These are phyloP conservation scores for Harpalus rubripes DNA, from an alignment of 2,888 invertebrate species.

Conservation along the genomic window DNA sequence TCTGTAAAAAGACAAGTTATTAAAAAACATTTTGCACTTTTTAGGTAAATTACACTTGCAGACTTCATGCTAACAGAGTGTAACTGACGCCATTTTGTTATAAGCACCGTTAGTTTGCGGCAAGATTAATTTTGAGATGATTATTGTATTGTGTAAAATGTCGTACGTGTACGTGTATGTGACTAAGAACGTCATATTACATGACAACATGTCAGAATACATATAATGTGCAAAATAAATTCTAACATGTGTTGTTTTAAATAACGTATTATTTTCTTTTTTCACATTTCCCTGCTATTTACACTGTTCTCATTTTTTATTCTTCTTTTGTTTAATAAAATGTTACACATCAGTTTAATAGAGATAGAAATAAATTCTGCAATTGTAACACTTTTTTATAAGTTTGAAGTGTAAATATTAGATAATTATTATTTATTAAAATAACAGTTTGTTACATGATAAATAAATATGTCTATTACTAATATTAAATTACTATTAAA, in stretches of 20 bases:
- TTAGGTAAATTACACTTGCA: slow-evolving; percentile 24
- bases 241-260: neutral
- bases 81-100: slow-evolving; percentile 35
- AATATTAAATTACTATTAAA: too few species aligned
- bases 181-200: neutral
- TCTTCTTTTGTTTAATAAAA: neutral
- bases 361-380: too few species aligned
- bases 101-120: slow-evolving; percentile 26
- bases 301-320: neutral
- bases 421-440: too few species aligned
- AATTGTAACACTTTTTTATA: too few species aligned
- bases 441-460: too few species aligned
- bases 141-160: slow-evolving; percentile 7
- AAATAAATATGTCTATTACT: too few species aligned
- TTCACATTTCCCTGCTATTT: neutral
- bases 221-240: neutral
- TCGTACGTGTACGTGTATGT: slow-evolving; percentile 1
- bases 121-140: slow-evolving; percentile 39
- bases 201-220: slow-evolving; percentile 1
- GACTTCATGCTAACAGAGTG: slow-evolving; percentile 27
- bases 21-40: slow-evolving; percentile 57
- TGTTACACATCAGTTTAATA: too few species aligned
- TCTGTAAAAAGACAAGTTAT: slow-evolving; percentile 27
- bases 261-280: neutral
- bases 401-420: too few species aligned